Evolutionary conservation across 1,140 invertebrate species (phyloP).

Genomic region (Apis laboriosa): DNA sequence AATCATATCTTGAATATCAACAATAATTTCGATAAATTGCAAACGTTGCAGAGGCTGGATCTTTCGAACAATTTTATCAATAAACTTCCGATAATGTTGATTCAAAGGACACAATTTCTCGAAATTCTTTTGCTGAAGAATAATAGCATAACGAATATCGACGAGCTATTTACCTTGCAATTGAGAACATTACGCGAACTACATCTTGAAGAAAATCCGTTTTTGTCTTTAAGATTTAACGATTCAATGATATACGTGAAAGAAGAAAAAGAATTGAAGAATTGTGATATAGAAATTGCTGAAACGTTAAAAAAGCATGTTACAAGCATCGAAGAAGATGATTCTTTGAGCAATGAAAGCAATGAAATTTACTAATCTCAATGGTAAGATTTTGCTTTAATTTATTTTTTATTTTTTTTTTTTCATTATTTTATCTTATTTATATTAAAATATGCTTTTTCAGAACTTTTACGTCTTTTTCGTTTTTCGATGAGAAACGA

Average conservation of each 20-base stretch:
- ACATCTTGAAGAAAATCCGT: slow-evolving; percentile 23
- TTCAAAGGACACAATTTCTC: accelerated
- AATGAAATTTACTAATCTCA: too few relatives aligned
- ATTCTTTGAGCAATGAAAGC: too few relatives aligned
- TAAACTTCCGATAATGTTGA: slow-evolving; percentile 53
- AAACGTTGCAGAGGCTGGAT: slow-evolving; percentile 66
- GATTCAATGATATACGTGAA: not conserved
- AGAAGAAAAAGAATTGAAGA: not conserved
- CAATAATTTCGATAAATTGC: slow-evolving; percentile 63
- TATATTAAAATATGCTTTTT: too few relatives aligned
- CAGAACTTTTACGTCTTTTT: too few relatives aligned
- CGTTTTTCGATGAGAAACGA: not conserved
- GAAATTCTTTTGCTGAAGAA: not conserved
- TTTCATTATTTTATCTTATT: too few relatives aligned
- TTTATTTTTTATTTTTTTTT: not conserved
- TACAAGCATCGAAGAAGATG: too few relatives aligned
- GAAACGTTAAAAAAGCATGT: too few relatives aligned
- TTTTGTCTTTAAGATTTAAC: not conserved
- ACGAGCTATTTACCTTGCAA: not conserved
- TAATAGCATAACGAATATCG: not conserved
- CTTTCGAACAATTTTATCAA: slow-evolving; percentile 71
- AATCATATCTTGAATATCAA: slow-evolving; percentile 69
- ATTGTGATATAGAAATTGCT: not conserved
- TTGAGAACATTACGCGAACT: not conserved
- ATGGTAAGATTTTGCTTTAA: not conserved